Evolutionary conservation across 2,888 invertebrate genomes (phyloP).

Genomic region (Euplexia lucipara): DNA sequence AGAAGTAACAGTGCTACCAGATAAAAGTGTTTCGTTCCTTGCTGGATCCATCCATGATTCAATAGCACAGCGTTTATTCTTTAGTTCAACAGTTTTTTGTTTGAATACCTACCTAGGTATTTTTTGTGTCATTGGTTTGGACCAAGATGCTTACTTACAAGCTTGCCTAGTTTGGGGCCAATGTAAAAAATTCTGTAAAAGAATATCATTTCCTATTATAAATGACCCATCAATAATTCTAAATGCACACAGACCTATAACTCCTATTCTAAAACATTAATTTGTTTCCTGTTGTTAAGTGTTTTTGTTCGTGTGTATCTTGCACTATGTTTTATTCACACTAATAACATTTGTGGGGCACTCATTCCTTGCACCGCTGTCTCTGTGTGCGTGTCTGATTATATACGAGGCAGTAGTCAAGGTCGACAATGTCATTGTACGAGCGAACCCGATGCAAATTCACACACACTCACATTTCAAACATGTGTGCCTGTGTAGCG

Average conservation of each 20-base stretch:
- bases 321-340: conserved; percentile 62
- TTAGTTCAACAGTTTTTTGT: no score
- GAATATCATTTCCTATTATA: no score
- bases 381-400: conserved; percentile 74
- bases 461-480: conserved; percentile 73
- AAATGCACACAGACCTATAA: not conserved
- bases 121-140: no score
- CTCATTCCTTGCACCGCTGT: conserved; percentile 76
- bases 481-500: conserved; percentile 72
- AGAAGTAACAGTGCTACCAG: no score
- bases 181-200: no score
- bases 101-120: no score
- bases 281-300: conserved; percentile 1
- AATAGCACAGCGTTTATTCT: no score
- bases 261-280: not conserved
- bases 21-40: not conserved
- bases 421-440: conserved; percentile 91
- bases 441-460: conserved; percentile 82
- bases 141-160: no score
- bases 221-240: not conserved
- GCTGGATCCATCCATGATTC: no score
- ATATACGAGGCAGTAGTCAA: conserved; percentile 88
- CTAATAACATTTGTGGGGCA: conserved; percentile 78
- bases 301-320: conserved; percentile 27
- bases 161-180: no score